phyloP scores from a whole-genome alignment of 2,113 vertebrate genomes.

The Eulemur rufifrons region DNA sequence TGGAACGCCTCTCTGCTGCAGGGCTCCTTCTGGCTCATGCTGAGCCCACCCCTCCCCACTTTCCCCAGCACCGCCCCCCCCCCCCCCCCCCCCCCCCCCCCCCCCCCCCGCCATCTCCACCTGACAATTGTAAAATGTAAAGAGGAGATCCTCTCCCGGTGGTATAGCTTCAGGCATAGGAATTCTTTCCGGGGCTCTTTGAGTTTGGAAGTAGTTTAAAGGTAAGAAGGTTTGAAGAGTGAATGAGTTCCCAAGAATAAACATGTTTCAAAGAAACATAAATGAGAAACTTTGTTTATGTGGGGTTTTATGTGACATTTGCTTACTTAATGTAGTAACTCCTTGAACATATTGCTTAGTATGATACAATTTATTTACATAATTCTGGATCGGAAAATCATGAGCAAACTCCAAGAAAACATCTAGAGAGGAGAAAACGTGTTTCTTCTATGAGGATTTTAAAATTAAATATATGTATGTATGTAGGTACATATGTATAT shows the following conservation, averaged over 20 bases:
- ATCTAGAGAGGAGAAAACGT: conserved; percentile 48
- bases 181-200: conserved; percentile 70
- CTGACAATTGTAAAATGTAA: conserved; percentile 66
- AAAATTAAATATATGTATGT: background rate
- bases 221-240: conserved; percentile 71
- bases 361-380: conserved; percentile 74
- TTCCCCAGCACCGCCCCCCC: background rate
- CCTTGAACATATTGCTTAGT: conserved; percentile 62
- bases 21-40: background rate
- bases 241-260: conserved; percentile 73
- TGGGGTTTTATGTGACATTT: conserved; percentile 51
- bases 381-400: conserved; percentile 58
- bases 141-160: conserved; percentile 58
- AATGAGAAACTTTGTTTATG: conserved; percentile 70
- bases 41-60: background rate
- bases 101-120: background rate
- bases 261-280: conserved; percentile 72
- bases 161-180: conserved; percentile 73
- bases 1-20: background rate
- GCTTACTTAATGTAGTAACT: conserved; percentile 72
- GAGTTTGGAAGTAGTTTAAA: conserved; percentile 78
- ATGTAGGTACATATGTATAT: background rate
- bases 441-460: conserved; percentile 47
- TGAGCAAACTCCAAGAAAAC: conserved; percentile 54
- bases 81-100: background rate